phyloP scores from a whole-genome alignment of 1,140 invertebrate genomes.

The Drosophila mayri region DNA sequence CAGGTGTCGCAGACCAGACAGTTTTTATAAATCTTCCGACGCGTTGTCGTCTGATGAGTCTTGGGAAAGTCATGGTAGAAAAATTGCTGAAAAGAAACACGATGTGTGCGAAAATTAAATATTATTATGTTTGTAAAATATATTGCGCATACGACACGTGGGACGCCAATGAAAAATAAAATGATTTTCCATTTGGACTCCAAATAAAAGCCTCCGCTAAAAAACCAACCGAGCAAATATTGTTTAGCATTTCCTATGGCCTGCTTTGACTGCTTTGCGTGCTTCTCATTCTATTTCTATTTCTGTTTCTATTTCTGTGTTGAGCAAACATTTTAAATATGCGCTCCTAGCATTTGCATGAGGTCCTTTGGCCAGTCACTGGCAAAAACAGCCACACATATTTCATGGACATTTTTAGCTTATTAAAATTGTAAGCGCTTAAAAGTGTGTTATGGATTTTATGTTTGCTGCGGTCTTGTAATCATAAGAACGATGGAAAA shows the following conservation, averaged over 20 bases:
- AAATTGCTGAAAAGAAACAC: constrained; percentile 78
- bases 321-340: constrained; percentile 49
- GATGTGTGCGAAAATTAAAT: constrained; percentile 35
- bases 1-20: constrained; percentile 85
- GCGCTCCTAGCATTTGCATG: constrained; percentile 20
- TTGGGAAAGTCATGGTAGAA: constrained; percentile 85
- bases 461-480: constrained; percentile 22
- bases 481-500: constrained; percentile 26
- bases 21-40: constrained; percentile 82
- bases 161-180: constrained; percentile 14
- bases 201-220: constrained; percentile 1
- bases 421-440: constrained; percentile 55
- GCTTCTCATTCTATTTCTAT: constrained; percentile 9
- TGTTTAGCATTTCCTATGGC: constrained; percentile 11
- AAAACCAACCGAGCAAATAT: constrained; percentile 10
- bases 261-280: neutral
- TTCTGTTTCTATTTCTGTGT: constrained; percentile 18
- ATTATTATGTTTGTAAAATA: constrained; percentile 39
- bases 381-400: constrained; percentile 27
- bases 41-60: constrained; percentile 80
- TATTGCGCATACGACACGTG: constrained; percentile 25
- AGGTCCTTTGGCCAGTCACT: constrained; percentile 25
- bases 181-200: constrained; percentile 21
- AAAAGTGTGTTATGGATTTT: constrained; percentile 54
- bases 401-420: constrained; percentile 58